Evolutionary conservation across 2,797 vertebrate species (phyloP).

Genomic region (Crenuchus spilurus): DNA sequence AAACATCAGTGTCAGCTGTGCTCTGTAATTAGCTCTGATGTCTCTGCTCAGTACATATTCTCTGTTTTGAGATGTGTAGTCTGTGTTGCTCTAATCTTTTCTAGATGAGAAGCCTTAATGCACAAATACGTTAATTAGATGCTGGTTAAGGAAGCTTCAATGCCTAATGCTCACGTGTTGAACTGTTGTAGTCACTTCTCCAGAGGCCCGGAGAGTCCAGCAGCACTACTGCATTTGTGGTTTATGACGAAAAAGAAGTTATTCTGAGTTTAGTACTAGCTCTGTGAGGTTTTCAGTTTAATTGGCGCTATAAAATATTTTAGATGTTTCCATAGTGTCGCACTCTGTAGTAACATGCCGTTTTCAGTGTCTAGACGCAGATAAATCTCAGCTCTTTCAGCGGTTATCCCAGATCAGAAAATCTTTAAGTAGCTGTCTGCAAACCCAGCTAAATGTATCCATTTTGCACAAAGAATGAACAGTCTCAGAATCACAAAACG

Average conservation of each 20-base stretch:
- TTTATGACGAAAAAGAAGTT: constrained; percentile 20
- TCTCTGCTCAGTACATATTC: neutral
- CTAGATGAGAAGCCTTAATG: neutral
- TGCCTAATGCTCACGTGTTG: neutral
- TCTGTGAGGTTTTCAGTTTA: constrained; percentile 61
- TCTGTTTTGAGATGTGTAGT: neutral
- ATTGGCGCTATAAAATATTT: constrained; percentile 65
- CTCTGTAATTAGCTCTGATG: constrained; percentile 6
- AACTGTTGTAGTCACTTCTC: neutral
- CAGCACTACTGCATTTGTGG: constrained; percentile 6
- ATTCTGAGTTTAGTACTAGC: constrained; percentile 53
- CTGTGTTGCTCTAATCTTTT: neutral
- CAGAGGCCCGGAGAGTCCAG: neutral
- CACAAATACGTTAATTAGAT: neutral
- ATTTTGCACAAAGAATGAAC: neutral
- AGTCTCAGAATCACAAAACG: neutral
- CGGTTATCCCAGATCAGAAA: neutral
- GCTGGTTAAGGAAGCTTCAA: neutral
- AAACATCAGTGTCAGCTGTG: neutral
- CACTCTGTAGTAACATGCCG: constrained; percentile 47
- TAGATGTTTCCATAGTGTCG: constrained; percentile 70
- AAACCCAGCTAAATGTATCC: neutral
- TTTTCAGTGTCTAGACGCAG: constrained; percentile 48
- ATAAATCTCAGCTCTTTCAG: neutral
- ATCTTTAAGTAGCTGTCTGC: neutral